These are phyloP conservation scores for Dryocosmus kuriphilus DNA, from an alignment of 2,888 invertebrate genomes.

Conservation along the genomic window DNA sequence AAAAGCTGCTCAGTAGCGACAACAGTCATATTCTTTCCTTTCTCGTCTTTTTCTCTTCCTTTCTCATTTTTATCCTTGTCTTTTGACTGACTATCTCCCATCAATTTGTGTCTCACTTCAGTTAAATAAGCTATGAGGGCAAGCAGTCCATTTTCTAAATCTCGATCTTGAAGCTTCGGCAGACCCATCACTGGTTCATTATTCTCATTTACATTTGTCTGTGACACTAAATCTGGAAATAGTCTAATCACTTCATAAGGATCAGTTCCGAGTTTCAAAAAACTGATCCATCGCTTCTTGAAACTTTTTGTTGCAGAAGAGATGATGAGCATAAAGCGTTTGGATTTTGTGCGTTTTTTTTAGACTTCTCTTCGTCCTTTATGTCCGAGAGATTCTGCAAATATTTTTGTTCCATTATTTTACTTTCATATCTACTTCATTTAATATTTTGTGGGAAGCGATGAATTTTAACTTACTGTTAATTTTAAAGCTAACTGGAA, in stretches of 20 bases:
- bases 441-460: conserved; percentile 48
- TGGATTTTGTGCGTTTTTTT: conserved; percentile 93
- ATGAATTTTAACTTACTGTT: conserved; percentile 83
- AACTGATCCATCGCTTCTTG: conserved; percentile 95
- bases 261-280: conserved; percentile 91
- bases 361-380: conserved; percentile 87
- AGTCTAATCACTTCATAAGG: conserved; percentile 96
- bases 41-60: conserved; percentile 66
- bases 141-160: conserved; percentile 91
- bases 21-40: conserved; percentile 75
- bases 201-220: conserved; percentile 76
- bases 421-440: conserved; percentile 64
- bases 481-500: conserved; percentile 95
- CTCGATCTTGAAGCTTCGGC: conserved; percentile 87
- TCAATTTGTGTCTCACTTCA: conserved; percentile 83
- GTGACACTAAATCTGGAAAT: conserved; percentile 92
- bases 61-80: conserved; percentile 66
- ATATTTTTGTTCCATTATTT: conserved; percentile 27
- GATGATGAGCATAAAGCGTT: conserved; percentile 92
- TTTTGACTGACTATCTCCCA: conserved; percentile 74
- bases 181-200: conserved; percentile 77
- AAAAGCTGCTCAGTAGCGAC: conserved; percentile 83
- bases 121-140: conserved; percentile 95
- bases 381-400: conserved; percentile 90
- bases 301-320: conserved; percentile 94